Base-by-base conservation (phyloP, 2,888 invertebrate species). In the Chrysina gloriosa region DNA sequence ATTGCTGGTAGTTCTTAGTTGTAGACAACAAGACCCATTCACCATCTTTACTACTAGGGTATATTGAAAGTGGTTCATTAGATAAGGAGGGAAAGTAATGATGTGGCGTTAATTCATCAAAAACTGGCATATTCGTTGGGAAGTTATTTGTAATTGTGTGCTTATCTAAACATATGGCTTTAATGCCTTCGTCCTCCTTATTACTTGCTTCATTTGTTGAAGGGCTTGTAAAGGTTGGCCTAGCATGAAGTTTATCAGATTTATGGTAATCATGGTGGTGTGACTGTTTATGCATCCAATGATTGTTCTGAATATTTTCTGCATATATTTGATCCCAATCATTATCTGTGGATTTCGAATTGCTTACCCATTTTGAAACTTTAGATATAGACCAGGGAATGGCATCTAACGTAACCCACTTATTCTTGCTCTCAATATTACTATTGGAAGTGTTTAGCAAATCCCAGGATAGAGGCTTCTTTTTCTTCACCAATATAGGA, bases 301-400 rank as follows among this genome's bases (percentile, higher is more conserved):
- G 45, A 7, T 9, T 21, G 39, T 29, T 6, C 19, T 27, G 27
- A 16, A 42, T 65, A 23, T 11, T 11, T 67, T 58, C 63, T 76
- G 50, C 82, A 76, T 42, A 82, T 73, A 85, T 84, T 9, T 85
- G 81, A 71, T 84, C 82, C 5, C 84, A 83, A 69, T 85, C 85
- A 9, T 39, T 50, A 11, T 25, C 27, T 14, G 23, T 31, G 3
- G 86, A 85, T 77, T 87, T 86, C 68, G 86, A 84, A 70, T 86
- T 86, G 5, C 86, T 84, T 77, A 92, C 90, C 93, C 92, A 93
- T 80, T 92, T 92, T 1, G 92, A 91, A 71, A 92, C 90, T 83
- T 92, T 92, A 73, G 92, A 92, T 7, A 90, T 87, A 0, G 92
- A 92, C 92, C 92, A 93, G 0, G 92, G 92, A 2, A 93, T 87